Conservation (phyloP, 2,797 vertebrate genomes). For the Pangasius macronema region DNA sequence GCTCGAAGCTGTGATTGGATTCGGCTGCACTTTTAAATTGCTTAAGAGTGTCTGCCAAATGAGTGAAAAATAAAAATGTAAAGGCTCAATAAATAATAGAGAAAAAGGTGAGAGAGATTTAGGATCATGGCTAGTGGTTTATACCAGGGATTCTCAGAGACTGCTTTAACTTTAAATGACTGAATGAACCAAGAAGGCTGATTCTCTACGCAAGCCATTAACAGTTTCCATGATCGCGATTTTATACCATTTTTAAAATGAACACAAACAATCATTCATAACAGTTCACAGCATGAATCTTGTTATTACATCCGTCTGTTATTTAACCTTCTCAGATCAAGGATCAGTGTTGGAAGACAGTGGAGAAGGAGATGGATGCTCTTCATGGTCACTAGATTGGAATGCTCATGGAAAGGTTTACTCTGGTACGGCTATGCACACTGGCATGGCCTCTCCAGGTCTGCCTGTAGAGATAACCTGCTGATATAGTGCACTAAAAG, state of each 20-base stretch:
- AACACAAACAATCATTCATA: not conserved
- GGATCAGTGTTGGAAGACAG: slow-evolving; percentile 6
- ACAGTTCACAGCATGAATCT: not conserved
- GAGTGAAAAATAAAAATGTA: not conserved
- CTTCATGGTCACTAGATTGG: slow-evolving; percentile 36
- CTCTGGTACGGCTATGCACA: slow-evolving; percentile 18
- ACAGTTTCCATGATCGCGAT: not conserved
- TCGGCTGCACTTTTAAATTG: slow-evolving; percentile 1
- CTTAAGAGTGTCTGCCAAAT: slow-evolving; percentile 2
- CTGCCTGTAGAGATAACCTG: slow-evolving; percentile 65
- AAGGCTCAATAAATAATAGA: not conserved
- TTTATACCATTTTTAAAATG: not conserved
- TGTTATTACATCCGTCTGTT: not conserved
- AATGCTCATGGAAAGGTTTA: slow-evolving; percentile 38
- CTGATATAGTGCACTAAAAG: slow-evolving; percentile 66
- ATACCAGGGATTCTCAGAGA: not conserved
- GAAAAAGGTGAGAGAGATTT: not conserved
- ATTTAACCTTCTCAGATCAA: slow-evolving; percentile 22
- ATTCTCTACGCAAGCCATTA: not conserved
- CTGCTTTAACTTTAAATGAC: not conserved
- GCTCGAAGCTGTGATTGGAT: not conserved
- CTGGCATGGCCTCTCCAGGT: slow-evolving; percentile 49
- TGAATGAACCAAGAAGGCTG: not conserved
- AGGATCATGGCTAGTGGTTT: not conserved
- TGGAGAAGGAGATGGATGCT: slow-evolving; percentile 13